phyloP scores from a whole-genome alignment of 2,888 invertebrate species.

The Eristalinus sepulchralis region DNA sequence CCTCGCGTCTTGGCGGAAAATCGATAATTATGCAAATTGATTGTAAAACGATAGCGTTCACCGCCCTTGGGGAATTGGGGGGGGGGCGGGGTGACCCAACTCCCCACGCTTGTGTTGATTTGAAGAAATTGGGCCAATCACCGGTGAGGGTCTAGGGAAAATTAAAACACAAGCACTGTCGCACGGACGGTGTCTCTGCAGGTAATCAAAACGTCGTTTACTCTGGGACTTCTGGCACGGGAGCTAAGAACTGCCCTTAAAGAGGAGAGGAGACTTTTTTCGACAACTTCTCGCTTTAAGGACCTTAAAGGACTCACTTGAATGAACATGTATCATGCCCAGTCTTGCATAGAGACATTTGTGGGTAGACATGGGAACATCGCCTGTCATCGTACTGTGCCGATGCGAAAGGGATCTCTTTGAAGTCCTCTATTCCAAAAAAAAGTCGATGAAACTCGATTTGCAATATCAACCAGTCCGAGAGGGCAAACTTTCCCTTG shows the following conservation, averaged over 20 bases:
- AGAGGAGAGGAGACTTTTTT: too few species aligned
- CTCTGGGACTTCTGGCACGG: too few species aligned
- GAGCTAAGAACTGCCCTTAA: not conserved
- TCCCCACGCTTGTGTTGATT: not conserved
- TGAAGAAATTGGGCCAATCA: constrained; percentile 8
- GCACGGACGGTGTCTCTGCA: not conserved
- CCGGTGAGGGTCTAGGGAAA: not conserved
- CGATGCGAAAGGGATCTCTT: not conserved
- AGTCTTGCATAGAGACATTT: not conserved
- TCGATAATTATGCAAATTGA: constrained; percentile 53
- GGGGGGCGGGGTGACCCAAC: not conserved
- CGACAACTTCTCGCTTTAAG: not conserved
- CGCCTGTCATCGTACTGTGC: not conserved
- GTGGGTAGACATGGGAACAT: not conserved
- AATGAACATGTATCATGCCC: not conserved
- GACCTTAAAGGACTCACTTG: not conserved
- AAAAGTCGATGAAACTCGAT: not conserved
- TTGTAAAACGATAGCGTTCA: constrained; percentile 16
- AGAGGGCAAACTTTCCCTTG: not conserved
- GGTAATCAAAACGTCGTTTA: constrained; percentile 41
- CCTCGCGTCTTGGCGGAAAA: not conserved
- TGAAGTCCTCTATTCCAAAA: not conserved
- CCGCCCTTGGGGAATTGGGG: not conserved
- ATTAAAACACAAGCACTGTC: not conserved
- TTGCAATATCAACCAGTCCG: not conserved